Evolutionary conservation across 2,888 invertebrate genomes (phyloP).

Genomic region (Netelia inedita): DNA sequence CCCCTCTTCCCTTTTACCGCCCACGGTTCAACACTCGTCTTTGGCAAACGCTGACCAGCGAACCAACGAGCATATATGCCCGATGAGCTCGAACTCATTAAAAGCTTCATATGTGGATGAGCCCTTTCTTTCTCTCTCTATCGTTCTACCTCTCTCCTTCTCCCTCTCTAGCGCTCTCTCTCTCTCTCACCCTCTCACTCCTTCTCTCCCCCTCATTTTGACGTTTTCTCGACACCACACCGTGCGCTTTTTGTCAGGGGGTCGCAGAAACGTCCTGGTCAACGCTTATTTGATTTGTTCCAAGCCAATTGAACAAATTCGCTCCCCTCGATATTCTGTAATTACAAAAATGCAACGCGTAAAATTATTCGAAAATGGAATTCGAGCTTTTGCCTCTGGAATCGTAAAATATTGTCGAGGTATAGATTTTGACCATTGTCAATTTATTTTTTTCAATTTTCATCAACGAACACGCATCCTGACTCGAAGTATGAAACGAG

Average conservation of each 20-base stretch:
- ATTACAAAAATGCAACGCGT: constrained; percentile 12
- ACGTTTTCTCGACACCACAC: background rate
- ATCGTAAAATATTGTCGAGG: background rate
- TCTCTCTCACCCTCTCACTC: background rate
- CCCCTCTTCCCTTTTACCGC: constrained; percentile 44
- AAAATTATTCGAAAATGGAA: background rate
- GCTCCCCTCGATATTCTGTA: constrained; percentile 13
- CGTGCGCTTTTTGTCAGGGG: constrained; percentile 21
- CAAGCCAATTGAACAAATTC: constrained; percentile 35
- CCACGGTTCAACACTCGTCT: constrained; percentile 66
- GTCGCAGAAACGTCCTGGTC: background rate
- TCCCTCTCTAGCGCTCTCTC: constrained; percentile 2
- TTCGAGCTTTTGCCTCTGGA: background rate
- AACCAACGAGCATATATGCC: constrained; percentile 61
- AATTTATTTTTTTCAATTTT: constrained; percentile 10
- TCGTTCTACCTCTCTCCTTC: background rate
- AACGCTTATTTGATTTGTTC: constrained; percentile 21
- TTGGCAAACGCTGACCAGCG: constrained; percentile 43
- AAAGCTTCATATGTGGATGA: constrained; percentile 58
- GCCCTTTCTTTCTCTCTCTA: background rate
- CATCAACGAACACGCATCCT: constrained; percentile 28
- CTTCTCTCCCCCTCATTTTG: background rate
- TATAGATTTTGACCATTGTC: background rate
- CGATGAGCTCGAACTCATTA: constrained; percentile 77
- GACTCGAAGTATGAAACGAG: constrained; percentile 68